Evolutionary conservation across 2,797 vertebrate genomes (phyloP), one percentile per base, ranked within the genome.

Genomic region (Phalanger gymnotis): DNA sequence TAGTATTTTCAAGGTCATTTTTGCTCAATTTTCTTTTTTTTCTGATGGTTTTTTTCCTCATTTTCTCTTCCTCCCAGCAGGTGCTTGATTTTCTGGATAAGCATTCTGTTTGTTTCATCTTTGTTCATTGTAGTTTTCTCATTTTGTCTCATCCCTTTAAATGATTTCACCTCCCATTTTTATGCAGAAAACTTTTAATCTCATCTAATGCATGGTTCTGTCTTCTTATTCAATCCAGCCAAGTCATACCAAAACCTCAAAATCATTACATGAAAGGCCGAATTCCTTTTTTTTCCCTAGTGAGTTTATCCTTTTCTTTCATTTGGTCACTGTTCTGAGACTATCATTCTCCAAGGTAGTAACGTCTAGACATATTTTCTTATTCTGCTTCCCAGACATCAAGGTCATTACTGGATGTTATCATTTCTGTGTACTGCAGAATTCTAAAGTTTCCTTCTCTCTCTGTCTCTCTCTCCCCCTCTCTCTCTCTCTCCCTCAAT

Each of bases 61-160:
- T 93, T 92, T 93, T 92, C 90, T 34, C 19, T 28, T 93, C 58
- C 91, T 73, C 16, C 92, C 91, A 19, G 30, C 5, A 81, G 90
- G 28, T 92, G 52, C 51, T 19, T 66, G 22, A 58, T 25, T 28
- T 10, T 4, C 28, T 94, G 6, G 27, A 66, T 51, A 56, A 92
- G 73, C 58, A n/a, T 2, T 30, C 89, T 55, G 54, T 66, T 58
- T 53, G 54, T 6, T 3, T 0, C 0, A 7, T 53, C 92, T 90
- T 92, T 53, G 16, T 61, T 92, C 91, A 92, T 54, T 61, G 30
- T 12, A 22, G 47, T 34, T 28, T 73, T 10, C 73, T 94, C 55
- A 19, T 40, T 25, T 51, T 3, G 25, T 53, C 7, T 40, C 28
- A 54, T n/a, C 30, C 92, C 31, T 40, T 4, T 53, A 73, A 25